Evolutionary conservation across 23 tunicate species (phyloP), one percentile per base, ranked within the genome.

Genomic region (Oikopleura dioica): DNA sequence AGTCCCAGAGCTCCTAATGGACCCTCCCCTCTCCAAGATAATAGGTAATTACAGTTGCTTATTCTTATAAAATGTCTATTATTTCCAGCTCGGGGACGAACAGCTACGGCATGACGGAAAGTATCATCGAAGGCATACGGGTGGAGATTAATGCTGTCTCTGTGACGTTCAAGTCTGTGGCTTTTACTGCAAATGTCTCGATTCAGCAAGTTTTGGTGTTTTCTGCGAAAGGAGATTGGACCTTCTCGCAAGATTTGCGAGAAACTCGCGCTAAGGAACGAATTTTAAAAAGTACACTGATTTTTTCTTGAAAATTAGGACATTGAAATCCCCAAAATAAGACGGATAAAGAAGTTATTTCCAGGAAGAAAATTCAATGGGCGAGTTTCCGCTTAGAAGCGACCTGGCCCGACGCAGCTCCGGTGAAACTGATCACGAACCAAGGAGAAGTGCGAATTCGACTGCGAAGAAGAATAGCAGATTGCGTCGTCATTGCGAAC

Each of bases 1-100:
- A 78, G 80, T 51, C 97, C 97, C 0, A 85, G 97, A n/a, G 76
- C 82, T 50, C 97, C 97, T 0, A 91, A 91, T 80, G 97, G 97
- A 31, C 87, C 97, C 1, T 91, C 97, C 0, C 97, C 97, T 5
- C 85, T 91, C 16, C 84, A 91, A 80, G 97, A 37, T 76, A 12
- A 21, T 0, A 75, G 30, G 9, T 23, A 16, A 78, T 75, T 30
- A 12, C 35, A 31, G 36, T 75, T 75, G 80, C 26, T 51, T 51
- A 51, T 68, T 68, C 32, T 35, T 21, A 68, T 68, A 21, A 23
- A 30, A 68, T 68, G 30, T 68, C 23, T 35, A 23, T 68, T 68
- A 21, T 68, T 23, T 29, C 21, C 0, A n/a, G 32, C 21, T 0
- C 32, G 76, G 96, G 96, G 0, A 89, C 84, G 76, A 81, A 76